phyloP scores from a whole-genome alignment of 2,113 vertebrate genomes.

The Prionailurus bengalensis region DNA sequence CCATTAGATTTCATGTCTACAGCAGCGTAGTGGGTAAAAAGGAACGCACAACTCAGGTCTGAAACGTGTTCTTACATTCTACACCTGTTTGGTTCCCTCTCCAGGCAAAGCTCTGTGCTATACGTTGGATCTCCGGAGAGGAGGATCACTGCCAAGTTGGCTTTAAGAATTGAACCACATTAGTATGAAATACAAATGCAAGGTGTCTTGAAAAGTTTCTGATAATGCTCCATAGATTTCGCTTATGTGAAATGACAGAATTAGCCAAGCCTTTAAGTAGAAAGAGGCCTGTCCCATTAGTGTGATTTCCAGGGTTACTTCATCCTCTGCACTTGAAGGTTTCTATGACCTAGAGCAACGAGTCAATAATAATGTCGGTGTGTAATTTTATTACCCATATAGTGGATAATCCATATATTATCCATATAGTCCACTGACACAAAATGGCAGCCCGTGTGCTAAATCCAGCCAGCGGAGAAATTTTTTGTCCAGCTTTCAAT shows the following conservation, averaged over 20 bases:
- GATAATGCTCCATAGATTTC: constrained; percentile 33
- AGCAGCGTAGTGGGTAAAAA: background rate
- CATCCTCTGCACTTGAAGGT: background rate
- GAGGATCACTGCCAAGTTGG: background rate
- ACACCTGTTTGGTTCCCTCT: background rate
- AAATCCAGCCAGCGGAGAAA: background rate
- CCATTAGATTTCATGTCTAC: background rate
- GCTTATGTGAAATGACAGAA: background rate
- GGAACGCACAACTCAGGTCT: background rate
- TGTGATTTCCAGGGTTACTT: background rate
- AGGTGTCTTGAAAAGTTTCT: background rate
- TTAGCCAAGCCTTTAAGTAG: background rate
- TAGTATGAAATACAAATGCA: background rate
- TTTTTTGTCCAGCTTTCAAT: background rate
- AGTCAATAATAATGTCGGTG: background rate
- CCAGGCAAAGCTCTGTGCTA: background rate
- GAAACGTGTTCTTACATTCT: background rate
- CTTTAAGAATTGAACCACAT: background rate
- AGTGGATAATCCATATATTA: background rate
- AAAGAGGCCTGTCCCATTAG: background rate
- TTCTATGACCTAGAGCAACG: background rate
- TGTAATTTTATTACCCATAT: background rate
- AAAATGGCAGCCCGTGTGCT: background rate
- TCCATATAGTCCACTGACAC: background rate
- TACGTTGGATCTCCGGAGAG: background rate